A percentile compares a stretch with the other conserved stretches of the same genome.
phyloP scores from a whole-genome alignment of 2,888 invertebrate species.

The Lypha dubia region DNA sequence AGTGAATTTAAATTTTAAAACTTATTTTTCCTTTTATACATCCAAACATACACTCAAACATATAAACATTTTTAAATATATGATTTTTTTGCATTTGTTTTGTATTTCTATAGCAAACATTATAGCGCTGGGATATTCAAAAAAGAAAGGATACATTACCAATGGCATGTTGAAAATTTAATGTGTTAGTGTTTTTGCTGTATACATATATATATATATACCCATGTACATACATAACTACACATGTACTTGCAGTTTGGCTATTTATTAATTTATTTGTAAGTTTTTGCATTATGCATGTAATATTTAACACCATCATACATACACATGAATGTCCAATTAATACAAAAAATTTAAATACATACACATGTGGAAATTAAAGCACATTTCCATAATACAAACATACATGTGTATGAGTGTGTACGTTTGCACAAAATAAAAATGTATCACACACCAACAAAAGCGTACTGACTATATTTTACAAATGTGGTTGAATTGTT shows the following conservation, averaged over 20 bases:
- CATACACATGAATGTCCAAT: constrained; percentile 3
- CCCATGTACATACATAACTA: no score
- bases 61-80: not conserved
- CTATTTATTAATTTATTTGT: constrained; percentile 65
- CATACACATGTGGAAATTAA: not conserved
- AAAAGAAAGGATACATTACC: constrained; percentile 46
- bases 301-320: constrained; percentile 61
- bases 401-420: not conserved
- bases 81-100: constrained; percentile 14
- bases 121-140: constrained; percentile 28
- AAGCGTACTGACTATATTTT: constrained; percentile 37
- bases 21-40: constrained; percentile 26
- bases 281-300: constrained; percentile 54
- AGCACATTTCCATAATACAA: no score
- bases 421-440: not conserved
- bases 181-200: not conserved
- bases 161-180: not conserved
- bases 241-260: constrained; percentile 14
- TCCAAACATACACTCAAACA: not conserved
- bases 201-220: not conserved
- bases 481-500: constrained; percentile 51
- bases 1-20: constrained; percentile 64
- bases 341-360: not conserved
- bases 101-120: constrained; percentile 26
- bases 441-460: constrained; percentile 5